A percentile compares a stretch with the other conserved stretches of the same genome.
Conservation (phyloP, 2,797 vertebrate species). For the Chelon auratus region DNA sequence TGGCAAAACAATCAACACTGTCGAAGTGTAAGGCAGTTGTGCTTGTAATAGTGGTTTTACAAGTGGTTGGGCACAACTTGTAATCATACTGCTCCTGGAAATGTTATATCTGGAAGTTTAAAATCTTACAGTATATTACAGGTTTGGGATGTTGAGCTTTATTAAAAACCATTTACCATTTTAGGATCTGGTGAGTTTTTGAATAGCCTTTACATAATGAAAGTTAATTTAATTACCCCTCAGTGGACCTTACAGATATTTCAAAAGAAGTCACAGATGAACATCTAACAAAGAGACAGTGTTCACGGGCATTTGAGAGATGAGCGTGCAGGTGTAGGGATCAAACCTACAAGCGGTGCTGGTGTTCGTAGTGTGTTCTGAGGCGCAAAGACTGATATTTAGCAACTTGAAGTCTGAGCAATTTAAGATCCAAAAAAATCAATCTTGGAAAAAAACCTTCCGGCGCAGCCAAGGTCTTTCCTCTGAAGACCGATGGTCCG, state of each 20-base stretch:
- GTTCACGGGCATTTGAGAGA: not conserved
- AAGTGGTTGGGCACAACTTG: too few relatives aligned
- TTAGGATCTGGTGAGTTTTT: not conserved
- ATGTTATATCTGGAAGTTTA: too few relatives aligned
- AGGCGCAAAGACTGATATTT: conserved; percentile 15
- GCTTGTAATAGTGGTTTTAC: too few relatives aligned
- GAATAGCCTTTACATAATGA: not conserved
- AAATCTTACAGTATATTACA: too few relatives aligned
- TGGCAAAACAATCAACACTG: too few relatives aligned
- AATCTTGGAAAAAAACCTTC: conserved; percentile 58
- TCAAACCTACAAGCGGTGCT: not conserved
- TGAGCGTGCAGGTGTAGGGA: not conserved
- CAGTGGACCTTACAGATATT: not conserved
- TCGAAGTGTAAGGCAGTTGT: too few relatives aligned
- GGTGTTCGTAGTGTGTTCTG: conserved; percentile 10
- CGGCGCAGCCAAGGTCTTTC: conserved; percentile 56
- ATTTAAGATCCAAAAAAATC: conserved; percentile 57
- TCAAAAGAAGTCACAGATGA: not conserved
- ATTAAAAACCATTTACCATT: not conserved
- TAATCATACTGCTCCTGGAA: too few relatives aligned
- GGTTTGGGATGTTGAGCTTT: not conserved
- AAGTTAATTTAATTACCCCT: not conserved
- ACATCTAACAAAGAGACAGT: not conserved
- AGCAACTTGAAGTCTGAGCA: conserved; percentile 39
- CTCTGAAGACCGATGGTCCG: conserved; percentile 63